Evolutionary conservation across 2,888 invertebrate species (phyloP).

Genomic region (Scrobipalpa costella): DNA sequence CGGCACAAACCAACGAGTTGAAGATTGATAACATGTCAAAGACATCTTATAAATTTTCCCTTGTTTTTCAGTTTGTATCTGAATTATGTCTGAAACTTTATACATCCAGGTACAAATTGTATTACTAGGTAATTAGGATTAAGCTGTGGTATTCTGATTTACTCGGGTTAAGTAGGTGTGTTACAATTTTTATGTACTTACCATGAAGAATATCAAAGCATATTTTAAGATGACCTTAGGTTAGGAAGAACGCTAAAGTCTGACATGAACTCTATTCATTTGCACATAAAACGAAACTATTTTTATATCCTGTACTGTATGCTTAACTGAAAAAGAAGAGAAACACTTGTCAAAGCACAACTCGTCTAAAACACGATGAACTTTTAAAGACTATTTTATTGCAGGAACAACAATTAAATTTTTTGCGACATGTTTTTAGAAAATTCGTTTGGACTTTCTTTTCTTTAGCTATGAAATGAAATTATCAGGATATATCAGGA

Average conservation of each 20-base stretch:
- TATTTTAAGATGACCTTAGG: conserved; percentile 1
- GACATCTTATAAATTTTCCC: background rate
- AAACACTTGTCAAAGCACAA: too few species aligned
- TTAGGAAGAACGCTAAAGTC: background rate
- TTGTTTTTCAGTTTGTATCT: background rate
- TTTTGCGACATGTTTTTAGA: too few species aligned
- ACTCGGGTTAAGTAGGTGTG: conserved; percentile 7
- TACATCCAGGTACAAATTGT: background rate
- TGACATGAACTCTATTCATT: background rate
- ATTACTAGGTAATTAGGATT: background rate
- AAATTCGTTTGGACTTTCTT: too few species aligned
- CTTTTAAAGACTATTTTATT: too few species aligned
- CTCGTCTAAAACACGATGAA: too few species aligned
- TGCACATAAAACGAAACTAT: background rate
- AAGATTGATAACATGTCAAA: conserved; percentile 1
- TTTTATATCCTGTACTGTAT: background rate
- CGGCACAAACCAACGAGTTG: background rate
- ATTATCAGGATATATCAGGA: too few species aligned
- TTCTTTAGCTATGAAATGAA: too few species aligned
- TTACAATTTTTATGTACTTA: conserved; percentile 12
- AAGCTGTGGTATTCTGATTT: background rate
- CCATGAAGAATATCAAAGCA: conserved; percentile 2
- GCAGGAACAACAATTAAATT: too few species aligned
- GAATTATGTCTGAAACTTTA: background rate
- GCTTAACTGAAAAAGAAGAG: too few species aligned